Percentiles rank a stretch among this genome's conserved stretches.
Evolutionary conservation across 2,888 invertebrate genomes (phyloP).

Genomic region (Pemphredon lugubris): DNA sequence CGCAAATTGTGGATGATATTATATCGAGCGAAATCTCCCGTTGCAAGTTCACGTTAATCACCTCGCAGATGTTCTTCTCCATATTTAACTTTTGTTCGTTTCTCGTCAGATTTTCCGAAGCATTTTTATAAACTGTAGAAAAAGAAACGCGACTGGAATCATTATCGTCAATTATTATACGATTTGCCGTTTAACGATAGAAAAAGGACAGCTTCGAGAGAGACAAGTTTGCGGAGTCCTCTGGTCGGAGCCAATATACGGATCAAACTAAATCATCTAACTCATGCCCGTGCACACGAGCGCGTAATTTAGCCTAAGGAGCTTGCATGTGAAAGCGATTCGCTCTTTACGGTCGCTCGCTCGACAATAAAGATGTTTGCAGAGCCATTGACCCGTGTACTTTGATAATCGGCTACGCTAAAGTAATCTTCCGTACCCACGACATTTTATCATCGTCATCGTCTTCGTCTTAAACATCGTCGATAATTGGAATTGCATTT

Average conservation of each 20-base stretch:
- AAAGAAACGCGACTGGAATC: too few species aligned
- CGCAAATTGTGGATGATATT: constrained; percentile 38
- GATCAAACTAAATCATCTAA: constrained; percentile 29
- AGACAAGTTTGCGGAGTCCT: background rate
- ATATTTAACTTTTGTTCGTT: background rate
- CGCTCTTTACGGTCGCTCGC: constrained; percentile 51
- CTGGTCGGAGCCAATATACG: background rate
- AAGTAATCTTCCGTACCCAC: background rate
- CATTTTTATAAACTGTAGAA: too few species aligned
- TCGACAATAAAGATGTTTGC: constrained; percentile 62
- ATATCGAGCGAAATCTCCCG: constrained; percentile 48
- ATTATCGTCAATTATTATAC: too few species aligned
- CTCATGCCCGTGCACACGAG: constrained; percentile 34
- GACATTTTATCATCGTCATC: background rate
- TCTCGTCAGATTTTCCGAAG: too few species aligned
- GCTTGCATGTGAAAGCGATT: constrained; percentile 58
- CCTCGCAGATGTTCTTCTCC: background rate
- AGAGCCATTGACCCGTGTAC: constrained; percentile 49
- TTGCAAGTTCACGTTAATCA: constrained; percentile 26
- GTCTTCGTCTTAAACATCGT: too few species aligned
- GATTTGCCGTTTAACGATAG: too few species aligned
- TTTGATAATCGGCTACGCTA: constrained; percentile 42
- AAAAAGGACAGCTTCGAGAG: too few species aligned
- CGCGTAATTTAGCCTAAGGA: constrained; percentile 42
- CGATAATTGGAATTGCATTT: too few species aligned